Base-by-base conservation (phyloP, 2,113 vertebrate genomes). In the Gymnogyps californianus region DNA sequence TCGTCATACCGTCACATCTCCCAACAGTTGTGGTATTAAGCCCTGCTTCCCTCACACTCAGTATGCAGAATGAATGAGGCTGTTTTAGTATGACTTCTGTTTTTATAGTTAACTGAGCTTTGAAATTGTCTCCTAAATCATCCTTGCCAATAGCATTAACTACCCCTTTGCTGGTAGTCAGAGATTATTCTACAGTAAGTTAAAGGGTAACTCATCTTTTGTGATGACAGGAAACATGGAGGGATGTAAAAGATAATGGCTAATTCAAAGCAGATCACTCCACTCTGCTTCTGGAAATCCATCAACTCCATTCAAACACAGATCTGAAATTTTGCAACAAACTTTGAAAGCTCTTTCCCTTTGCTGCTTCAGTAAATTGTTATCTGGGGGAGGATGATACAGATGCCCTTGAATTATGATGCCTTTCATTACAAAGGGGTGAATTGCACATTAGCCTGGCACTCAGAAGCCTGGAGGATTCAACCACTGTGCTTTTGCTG, bases 191-290 rank as follows among this genome's bases (percentile, higher is more conserved):
- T 85, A 72, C 94, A 97, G 95, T 93, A 81, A 96, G 94, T 96
- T 96, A 97, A 96, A 96, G 87, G 90, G 90, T 95, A 95, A 97
- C 96, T 97, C 84, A 97, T 97, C 96, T 96, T 97, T 82, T 96
- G 96, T 96, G 96, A 90, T 96, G 94, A 96, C 97, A 97, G 96
- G 93, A 90, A 97, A 97, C 97, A 96, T 70, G 90, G 93, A 94
- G 81, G 94, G 95, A 95, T 96, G 92, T 96, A 97, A 97, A 97
- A 96, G 94, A 97, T 96, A 97, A 97, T 96, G 93, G 96, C 92
- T 98, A 97, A 98, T 97, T 97, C 94, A 96, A 98, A 97, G 96
- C 97, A 96, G 96, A 96, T 95, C 95, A 84, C 93, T 88, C 78
- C 64, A 51, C 90, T 94, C 87, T 57, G 91, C 92, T 97, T 81